Percentiles rank a stretch among this genome's conserved stretches.
These are phyloP conservation scores for Eublepharis macularius DNA, from an alignment of 2,113 vertebrate species.

Conservation along the genomic window DNA sequence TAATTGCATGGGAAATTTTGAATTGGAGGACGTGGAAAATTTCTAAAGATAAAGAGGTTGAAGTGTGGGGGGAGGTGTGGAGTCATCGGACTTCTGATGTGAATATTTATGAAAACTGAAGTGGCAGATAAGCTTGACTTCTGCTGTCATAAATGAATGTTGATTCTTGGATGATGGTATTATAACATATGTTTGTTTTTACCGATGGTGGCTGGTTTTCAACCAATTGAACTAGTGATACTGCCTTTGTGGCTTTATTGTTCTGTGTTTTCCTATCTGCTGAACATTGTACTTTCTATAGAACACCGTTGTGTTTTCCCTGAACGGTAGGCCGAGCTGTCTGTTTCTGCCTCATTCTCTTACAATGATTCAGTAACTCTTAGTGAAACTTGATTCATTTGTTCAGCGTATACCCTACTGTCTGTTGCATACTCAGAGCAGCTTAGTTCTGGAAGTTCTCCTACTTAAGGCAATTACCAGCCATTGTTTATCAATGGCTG, in stretches of 20 bases:
- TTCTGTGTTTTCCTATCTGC: not conserved
- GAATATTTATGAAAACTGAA: not conserved
- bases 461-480: not conserved
- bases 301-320: not conserved
- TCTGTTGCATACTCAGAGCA: not conserved
- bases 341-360: not conserved
- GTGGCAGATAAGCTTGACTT: not conserved
- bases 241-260: not conserved
- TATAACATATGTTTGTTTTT: not conserved
- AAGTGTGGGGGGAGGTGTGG: not conserved
- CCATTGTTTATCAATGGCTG: too few relatives aligned
- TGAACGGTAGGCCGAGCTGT: not conserved
- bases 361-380: not conserved
- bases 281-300: not conserved
- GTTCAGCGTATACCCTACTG: not conserved
- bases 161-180: not conserved
- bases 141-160: not conserved
- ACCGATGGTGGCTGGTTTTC: not conserved
- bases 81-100: not conserved
- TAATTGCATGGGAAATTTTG: not conserved
- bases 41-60: not conserved
- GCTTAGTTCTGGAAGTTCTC: not conserved
- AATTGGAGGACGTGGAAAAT: fast-evolving
- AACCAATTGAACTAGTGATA: not conserved
- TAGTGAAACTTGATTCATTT: not conserved